These are phyloP conservation scores for Acrobasis repandana DNA, from an alignment of 2,888 invertebrate species.

Conservation along the genomic window DNA sequence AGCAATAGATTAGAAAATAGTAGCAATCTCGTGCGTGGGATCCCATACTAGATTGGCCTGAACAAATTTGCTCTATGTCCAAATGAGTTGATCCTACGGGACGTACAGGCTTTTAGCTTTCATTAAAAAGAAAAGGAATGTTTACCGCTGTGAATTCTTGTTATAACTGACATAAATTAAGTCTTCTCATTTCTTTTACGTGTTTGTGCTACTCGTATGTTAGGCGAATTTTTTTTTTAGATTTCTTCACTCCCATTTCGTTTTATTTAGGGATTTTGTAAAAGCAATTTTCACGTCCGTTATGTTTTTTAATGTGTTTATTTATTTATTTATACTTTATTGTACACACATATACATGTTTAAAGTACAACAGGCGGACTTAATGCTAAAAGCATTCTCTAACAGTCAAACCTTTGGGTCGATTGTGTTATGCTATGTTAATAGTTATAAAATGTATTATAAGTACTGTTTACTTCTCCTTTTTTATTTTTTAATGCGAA, in stretches of 20 bases:
- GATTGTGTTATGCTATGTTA: too few relatives aligned
- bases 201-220: neutral
- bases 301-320: too few relatives aligned
- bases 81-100: slow-evolving; percentile 67
- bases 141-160: slow-evolving; percentile 1
- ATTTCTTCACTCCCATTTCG: neutral
- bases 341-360: too few relatives aligned
- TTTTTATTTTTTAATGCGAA: too few relatives aligned
- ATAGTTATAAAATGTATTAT: too few relatives aligned
- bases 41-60: slow-evolving; percentile 65
- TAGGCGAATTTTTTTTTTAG: neutral
- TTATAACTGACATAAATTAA: neutral
- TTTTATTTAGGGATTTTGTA: neutral
- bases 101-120: slow-evolving; percentile 52
- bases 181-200: neutral
- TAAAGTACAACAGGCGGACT: too few relatives aligned
- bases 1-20: slow-evolving; percentile 59
- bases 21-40: slow-evolving; percentile 52
- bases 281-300: too few relatives aligned
- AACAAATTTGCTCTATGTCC: slow-evolving; percentile 71
- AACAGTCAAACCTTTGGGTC: too few relatives aligned
- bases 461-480: too few relatives aligned
- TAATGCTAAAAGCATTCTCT: too few relatives aligned
- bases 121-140: slow-evolving; percentile 56
- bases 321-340: too few relatives aligned